Evolutionary conservation across 2,113 vertebrate species (phyloP), one percentile per base, ranked within the genome.

Genomic region (Pseudorasbora parva): DNA sequence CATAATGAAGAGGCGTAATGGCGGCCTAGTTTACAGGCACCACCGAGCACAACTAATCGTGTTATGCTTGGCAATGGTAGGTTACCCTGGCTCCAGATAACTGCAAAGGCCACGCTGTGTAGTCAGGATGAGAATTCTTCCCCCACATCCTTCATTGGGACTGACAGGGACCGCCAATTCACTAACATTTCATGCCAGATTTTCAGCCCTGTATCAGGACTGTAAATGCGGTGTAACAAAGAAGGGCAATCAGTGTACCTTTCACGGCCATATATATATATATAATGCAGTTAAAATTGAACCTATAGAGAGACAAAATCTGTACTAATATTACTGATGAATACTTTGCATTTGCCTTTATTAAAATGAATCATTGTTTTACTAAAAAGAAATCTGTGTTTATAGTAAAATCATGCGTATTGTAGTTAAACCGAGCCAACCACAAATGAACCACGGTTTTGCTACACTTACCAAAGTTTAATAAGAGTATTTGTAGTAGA

Each of bases 61-160:
- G 57, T 79, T 85, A 80, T 41, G 62, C 82, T 82, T 89, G 83
- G 84, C 85, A 87, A 84, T 25, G 84, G 85, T 81, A 77, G 84
- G 69, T 75, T 64, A 71, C 12, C 6, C 73, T 73, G 69, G 59
- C 64, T 72, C 72, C 64, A 78, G n/a, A 75, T 47, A 76, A 30
- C 57, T 56, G 82, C 84, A 87, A 82, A 81, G 88, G 88, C 85
- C 85, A 78, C 82, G n/a, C 86, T 86, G 66, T 89, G 88, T 89
- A 88, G 86, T 83, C 64, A 89, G 86, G 83, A 69, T 75, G 81
- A 71, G 84, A 81, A 83, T 91, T 90, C 85, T 82, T 79, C 85
- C 81, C 25, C 57, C 64, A 59, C 23, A 87, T 88, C 88, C 86
- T 82, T 88, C 80, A 87, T 86, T 87, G 84, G 81, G 82, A 89